Evolutionary conservation across 2,888 invertebrate species (phyloP).

Genomic region (Omphaloscelis lunosa): DNA sequence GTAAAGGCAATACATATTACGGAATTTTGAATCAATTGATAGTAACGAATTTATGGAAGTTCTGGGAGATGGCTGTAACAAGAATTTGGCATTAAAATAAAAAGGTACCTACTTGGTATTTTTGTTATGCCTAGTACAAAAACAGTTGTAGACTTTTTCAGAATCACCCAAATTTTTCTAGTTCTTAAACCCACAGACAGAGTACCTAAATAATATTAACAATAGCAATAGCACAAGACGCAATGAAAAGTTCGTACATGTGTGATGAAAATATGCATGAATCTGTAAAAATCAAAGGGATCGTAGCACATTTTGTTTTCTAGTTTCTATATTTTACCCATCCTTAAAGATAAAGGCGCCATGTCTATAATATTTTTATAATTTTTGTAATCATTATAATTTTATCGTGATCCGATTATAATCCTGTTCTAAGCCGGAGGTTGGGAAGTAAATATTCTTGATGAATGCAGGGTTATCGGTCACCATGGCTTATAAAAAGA

Average conservation of each 20-base stretch:
- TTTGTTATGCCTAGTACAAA: no score
- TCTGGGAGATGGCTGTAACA: no score
- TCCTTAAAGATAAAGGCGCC: conserved; percentile 1
- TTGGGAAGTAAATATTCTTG: conserved; percentile 18
- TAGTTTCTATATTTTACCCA: neutral
- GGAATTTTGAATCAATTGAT: conserved; percentile 7
- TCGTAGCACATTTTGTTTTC: neutral
- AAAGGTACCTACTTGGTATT: no score
- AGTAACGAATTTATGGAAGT: neutral
- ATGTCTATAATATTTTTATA: conserved; percentile 25
- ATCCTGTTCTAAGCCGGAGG: conserved; percentile 50
- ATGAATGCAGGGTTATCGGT: conserved; percentile 37
- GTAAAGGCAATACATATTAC: neutral
- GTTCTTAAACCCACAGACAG: neutral
- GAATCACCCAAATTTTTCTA: neutral
- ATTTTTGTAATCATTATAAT: neutral
- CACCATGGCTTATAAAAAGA: conserved; percentile 2
- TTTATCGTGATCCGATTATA: conserved; percentile 28
- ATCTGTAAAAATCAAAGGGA: conserved; percentile 13
- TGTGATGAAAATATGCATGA: neutral
- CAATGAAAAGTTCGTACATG: no score
- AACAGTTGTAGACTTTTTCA: no score
- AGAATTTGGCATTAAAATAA: no score
- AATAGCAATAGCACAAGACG: neutral
- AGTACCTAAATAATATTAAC: neutral